Percentiles rank a stretch among this genome's conserved stretches.
Evolutionary conservation across 2,888 invertebrate species (phyloP).

Genomic region (Sminthurides aquaticus): DNA sequence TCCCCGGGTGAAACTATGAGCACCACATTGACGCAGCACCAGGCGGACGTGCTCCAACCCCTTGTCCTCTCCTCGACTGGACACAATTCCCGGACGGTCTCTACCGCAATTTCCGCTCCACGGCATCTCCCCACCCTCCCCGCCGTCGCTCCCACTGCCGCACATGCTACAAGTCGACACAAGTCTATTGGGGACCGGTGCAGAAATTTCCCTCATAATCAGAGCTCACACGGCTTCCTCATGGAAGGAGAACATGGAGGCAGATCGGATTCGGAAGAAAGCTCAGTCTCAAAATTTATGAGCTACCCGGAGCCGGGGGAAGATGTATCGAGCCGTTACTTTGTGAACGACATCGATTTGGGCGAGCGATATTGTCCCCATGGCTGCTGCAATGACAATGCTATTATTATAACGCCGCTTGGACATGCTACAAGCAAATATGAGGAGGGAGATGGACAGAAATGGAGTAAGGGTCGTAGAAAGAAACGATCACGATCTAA

Average conservation of each 20-base stretch:
- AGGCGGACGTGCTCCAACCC: constrained; percentile 25
- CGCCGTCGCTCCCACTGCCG: not conserved
- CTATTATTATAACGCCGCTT: not conserved
- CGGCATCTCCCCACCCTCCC: not conserved
- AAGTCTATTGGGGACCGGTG: not conserved
- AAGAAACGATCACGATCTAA: not conserved
- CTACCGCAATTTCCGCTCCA: constrained; percentile 15
- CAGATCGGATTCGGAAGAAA: not conserved
- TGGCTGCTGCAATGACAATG: not conserved
- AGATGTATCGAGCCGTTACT: constrained; percentile 4
- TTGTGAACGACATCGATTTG: constrained; percentile 10
- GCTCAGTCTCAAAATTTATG: constrained; percentile 3
- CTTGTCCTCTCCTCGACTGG: constrained; percentile 8
- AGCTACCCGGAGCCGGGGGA: not conserved
- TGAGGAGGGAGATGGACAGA: not conserved
- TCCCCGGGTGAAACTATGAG: constrained; percentile 37
- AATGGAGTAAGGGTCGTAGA: not conserved
- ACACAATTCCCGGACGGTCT: constrained; percentile 16
- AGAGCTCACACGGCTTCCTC: not conserved
- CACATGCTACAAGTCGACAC: not conserved
- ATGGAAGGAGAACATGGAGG: not conserved
- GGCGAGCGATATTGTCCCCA: not conserved
- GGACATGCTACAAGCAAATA: constrained; percentile 2
- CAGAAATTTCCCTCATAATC: not conserved
- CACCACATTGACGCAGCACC: constrained; percentile 33